A percentile compares a stretch with the other conserved stretches of the same genome.
These are phyloP conservation scores for Odocoileus hemionus DNA, from an alignment of 2,113 vertebrate species.

Conservation along the genomic window DNA sequence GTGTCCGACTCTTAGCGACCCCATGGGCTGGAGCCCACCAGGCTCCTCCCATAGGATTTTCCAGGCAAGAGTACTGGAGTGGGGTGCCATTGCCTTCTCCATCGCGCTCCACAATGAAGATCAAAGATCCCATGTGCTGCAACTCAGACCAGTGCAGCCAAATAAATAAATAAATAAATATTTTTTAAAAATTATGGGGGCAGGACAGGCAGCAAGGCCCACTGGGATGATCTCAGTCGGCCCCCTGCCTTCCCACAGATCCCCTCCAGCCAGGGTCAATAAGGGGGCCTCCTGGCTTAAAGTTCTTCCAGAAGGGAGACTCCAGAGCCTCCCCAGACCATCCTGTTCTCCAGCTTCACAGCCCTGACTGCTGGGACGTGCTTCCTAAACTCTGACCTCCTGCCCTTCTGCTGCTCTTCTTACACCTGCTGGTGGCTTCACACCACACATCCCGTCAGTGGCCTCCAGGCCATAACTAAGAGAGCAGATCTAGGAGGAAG, in stretches of 20 bases:
- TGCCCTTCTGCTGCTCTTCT: neutral
- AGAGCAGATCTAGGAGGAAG: neutral
- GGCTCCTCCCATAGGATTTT: too few relatives aligned
- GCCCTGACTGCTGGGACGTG: neutral
- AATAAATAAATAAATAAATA: neutral
- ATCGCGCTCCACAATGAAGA: neutral
- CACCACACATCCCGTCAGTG: fast-evolving
- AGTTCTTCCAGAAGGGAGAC: neutral
- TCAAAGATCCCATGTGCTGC: neutral
- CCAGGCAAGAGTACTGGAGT: too few relatives aligned
- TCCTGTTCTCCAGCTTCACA: neutral
- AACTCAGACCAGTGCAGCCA: neutral
- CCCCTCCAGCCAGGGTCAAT: neutral
- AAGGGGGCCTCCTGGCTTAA: neutral
- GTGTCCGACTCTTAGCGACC: too few relatives aligned
- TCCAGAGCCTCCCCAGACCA: neutral
- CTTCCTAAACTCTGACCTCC: neutral
- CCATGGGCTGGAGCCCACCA: too few relatives aligned
- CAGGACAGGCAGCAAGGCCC: neutral
- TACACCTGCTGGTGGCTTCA: neutral
- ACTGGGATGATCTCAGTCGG: neutral
- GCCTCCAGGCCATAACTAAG: neutral
- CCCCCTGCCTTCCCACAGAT: neutral
- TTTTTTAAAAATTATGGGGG: neutral
- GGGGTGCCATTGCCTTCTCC: too few relatives aligned